Evolutionary conservation across 2,888 invertebrate species (phyloP).

Genomic region (Ochropacha duplaris): DNA sequence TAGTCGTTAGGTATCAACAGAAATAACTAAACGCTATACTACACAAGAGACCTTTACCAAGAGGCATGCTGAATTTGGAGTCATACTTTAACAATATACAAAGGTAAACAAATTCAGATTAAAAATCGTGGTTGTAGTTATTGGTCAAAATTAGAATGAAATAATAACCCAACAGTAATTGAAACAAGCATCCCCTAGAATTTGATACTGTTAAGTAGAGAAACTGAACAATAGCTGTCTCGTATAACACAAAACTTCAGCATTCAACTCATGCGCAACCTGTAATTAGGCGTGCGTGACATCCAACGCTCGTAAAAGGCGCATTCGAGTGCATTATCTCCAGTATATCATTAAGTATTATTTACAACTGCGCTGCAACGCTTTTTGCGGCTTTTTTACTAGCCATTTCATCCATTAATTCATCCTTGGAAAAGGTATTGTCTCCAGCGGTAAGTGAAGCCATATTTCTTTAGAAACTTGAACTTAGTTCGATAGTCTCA

Average conservation of each 20-base stretch:
- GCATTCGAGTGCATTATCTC: constrained; percentile 31
- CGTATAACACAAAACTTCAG: constrained; percentile 23
- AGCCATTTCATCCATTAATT: background rate
- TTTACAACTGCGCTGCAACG: background rate
- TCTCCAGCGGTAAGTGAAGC: too few relatives aligned
- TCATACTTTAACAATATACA: too few relatives aligned
- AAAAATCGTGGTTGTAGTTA: too few relatives aligned
- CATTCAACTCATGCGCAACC: constrained; percentile 35
- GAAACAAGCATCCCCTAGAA: background rate
- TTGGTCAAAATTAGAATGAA: background rate
- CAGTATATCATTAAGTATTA: constrained; percentile 16
- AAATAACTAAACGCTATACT: too few relatives aligned
- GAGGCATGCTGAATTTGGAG: too few relatives aligned
- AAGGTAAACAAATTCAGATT: too few relatives aligned
- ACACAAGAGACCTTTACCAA: too few relatives aligned
- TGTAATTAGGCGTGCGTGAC: constrained; percentile 41
- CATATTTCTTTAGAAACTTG: background rate
- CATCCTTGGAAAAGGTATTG: background rate
- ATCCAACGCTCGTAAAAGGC: constrained; percentile 29
- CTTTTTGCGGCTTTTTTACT: background rate
- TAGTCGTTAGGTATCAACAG: too few relatives aligned
- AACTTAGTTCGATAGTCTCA: too few relatives aligned
- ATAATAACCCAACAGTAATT: background rate
- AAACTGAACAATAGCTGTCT: background rate
- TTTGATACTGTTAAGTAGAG: background rate